Percentiles rank a stretch among this genome's conserved stretches.
Conservation (phyloP, 2,113 vertebrate species). For the Chloropsis hardwickii region DNA sequence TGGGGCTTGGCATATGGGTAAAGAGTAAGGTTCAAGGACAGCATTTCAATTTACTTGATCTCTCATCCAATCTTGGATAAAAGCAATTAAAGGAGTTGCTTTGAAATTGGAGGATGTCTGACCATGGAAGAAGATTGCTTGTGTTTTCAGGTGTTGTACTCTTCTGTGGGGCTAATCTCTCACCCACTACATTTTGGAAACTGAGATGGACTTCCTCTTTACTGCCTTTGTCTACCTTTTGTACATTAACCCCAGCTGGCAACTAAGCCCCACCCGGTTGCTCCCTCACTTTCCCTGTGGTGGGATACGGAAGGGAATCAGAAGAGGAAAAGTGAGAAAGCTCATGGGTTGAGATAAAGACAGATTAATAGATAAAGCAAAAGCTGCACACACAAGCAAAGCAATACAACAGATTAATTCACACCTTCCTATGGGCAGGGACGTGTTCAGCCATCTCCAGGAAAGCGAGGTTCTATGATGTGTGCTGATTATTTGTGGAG, state of each 20-base stretch:
- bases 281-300: background rate
- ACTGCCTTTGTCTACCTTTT: background rate
- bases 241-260: background rate
- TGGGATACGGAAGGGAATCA: background rate
- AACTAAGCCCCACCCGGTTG: fast-evolving
- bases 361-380: background rate
- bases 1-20: background rate
- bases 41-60: background rate
- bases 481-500: background rate
- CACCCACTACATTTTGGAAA: background rate
- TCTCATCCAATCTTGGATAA: background rate
- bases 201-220: background rate
- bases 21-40: background rate
- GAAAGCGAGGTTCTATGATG: background rate
- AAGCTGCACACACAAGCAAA: background rate
- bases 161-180: background rate
- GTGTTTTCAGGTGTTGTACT: background rate
- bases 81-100: background rate
- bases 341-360: too few relatives aligned
- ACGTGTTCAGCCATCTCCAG: background rate
- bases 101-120: background rate
- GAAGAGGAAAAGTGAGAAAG: background rate
- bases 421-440: background rate
- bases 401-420: background rate
- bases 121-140: background rate